phyloP scores from a whole-genome alignment of 2,113 vertebrate genomes.

The Ictalurus punctatus region DNA sequence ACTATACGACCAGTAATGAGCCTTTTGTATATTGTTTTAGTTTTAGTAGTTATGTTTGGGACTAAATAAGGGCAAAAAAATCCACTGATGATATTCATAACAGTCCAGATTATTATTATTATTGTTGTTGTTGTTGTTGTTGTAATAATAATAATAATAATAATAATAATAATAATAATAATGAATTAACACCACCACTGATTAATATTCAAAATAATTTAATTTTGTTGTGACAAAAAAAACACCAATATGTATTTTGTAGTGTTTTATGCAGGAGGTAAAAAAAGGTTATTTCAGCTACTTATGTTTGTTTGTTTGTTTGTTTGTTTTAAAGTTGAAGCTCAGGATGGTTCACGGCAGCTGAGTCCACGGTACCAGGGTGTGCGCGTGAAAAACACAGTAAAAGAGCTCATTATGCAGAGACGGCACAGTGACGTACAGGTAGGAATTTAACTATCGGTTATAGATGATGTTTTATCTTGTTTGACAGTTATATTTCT shows the following conservation, averaged over 20 bases:
- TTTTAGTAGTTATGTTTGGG: background rate
- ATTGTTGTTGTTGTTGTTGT: background rate
- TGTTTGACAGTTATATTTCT: background rate
- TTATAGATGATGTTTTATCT: background rate
- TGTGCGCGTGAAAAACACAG: conserved; percentile 54
- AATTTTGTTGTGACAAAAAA: background rate
- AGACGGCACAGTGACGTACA: conserved; percentile 46
- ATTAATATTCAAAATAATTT: too few relatives aligned
- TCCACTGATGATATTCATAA: background rate
- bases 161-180: too few relatives aligned
- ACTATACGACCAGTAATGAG: background rate
- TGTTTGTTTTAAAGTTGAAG: conserved; percentile 1
- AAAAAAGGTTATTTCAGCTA: too few relatives aligned
- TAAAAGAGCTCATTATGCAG: conserved; percentile 65
- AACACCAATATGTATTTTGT: background rate
- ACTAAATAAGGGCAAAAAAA: background rate
- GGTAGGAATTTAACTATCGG: background rate
- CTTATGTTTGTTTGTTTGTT: background rate
- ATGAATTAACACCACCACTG: too few relatives aligned
- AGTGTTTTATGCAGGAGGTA: background rate
- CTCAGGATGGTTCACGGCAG: background rate
- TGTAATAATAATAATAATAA: background rate
- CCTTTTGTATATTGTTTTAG: background rate
- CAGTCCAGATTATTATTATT: background rate
- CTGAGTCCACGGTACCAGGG: background rate